Evolutionary conservation across 2,113 vertebrate genomes (phyloP), one percentile per base, ranked within the genome.

Genomic region (Oriolus oriolus): DNA sequence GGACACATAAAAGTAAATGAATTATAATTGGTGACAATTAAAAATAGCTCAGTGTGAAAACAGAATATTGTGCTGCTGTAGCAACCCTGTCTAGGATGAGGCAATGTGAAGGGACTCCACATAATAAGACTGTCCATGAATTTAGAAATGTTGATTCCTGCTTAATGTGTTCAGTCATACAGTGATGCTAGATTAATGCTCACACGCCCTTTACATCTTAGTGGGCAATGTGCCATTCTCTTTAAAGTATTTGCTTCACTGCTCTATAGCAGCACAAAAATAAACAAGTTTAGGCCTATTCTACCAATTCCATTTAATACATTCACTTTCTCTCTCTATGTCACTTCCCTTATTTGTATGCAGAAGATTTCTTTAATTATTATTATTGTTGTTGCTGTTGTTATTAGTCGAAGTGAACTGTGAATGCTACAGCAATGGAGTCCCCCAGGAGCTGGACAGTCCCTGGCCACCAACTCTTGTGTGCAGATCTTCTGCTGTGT

Each of bases 1-100:
- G 97, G 98, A 97, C 96, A 97, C 96, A 97, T 92, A 97, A 97
- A 97, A 97, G 96, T 97, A 98, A 98, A 98, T 96, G 90, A 97
- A 97, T 98, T 97, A 74, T 98, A 98, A 98, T 96, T 98, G 98
- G 95, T 74, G 96, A 97, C 98, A 98, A 98, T 98, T 98, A 98
- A 97, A 97, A 97, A 95, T 97, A 96, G 92, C 91, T 97, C 90
- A 61, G 92, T 96, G 96, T 97, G 98, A 97, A 98, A 97, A 98
- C 89, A 90, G 93, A 96, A 85, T 94, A 90, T 63, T 68, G 76
- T 76, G 79, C 26, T 69, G 37, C 33, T 33, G 50, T 73, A 83
- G 13, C 80, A 93, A 85, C n/a, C 54, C 70, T 93, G 60, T 91
- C 86, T 86, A 66, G 90, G 44, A 60, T 64, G 77, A 70, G 77